A percentile compares a stretch with the other conserved stretches of the same genome.
These are phyloP conservation scores for Halyomorpha halys DNA, from an alignment of 1,140 invertebrate genomes.

Conservation along the genomic window DNA sequence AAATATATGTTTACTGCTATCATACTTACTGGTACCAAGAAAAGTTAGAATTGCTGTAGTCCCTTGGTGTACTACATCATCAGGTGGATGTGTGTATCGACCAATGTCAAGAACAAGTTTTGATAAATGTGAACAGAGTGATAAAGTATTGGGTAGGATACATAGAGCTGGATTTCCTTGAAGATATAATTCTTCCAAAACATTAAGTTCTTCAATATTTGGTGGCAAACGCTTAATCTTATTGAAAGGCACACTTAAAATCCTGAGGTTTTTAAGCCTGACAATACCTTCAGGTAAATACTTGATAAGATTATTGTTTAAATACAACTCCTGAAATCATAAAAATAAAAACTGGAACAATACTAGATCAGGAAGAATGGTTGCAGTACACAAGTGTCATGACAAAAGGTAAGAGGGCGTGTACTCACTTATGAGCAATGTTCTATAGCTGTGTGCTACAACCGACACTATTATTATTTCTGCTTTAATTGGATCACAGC, in stretches of 20 bases:
- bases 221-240: constrained; percentile 53
- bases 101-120: constrained; percentile 49
- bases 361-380: background rate
- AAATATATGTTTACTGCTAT: constrained; percentile 4
- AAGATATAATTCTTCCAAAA: constrained; percentile 46
- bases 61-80: constrained; percentile 45
- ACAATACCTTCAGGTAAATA: constrained; percentile 55
- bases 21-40: constrained; percentile 42
- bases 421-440: too few relatives aligned
- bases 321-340: constrained; percentile 48
- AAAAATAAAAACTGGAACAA: background rate
- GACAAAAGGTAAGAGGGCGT: too few relatives aligned
- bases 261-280: constrained; percentile 46
- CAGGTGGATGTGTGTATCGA: constrained; percentile 47
- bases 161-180: constrained; percentile 46
- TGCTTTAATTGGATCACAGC: too few relatives aligned
- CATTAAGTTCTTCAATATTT: constrained; percentile 48
- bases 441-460: too few relatives aligned
- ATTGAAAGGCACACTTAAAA: constrained; percentile 61
- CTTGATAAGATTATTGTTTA: constrained; percentile 52
- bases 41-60: constrained; percentile 55
- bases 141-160: constrained; percentile 49
- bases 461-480: too few relatives aligned
- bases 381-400: background rate
- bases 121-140: constrained; percentile 44